Base-by-base conservation (phyloP, 1,140 invertebrate species). In the Cyclina sinensis region DNA sequence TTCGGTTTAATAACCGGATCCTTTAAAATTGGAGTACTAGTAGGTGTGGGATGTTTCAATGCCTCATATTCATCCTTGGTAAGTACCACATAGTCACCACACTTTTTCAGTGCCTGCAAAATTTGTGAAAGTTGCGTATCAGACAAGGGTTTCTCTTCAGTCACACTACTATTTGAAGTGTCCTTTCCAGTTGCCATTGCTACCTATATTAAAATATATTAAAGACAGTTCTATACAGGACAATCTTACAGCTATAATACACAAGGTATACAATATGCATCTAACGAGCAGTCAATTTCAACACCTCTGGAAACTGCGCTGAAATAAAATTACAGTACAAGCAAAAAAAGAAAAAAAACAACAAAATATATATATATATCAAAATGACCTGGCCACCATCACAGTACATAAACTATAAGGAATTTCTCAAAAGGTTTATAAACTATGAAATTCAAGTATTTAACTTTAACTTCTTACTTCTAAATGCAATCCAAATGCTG, bases 341-440 rank as follows among this genome's bases (percentile, higher is more conserved):
- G 30, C 5, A 21, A 3, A 24, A 65, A 7, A 30, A 3, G 30
- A 18, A 30, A 65, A 35, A 27, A 30, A 7, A 65, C 7, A 21
- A 7, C 30, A 7, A 65, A 3, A 3, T 65, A 7, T 27, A 7
- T 7, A 5, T 30, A 30, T 65, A 30, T 21, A 11, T 24, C 27
- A 65, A 11, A 30, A 65, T 65, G 59, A 65, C n/a, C 59, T 65
- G 59, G 59, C 59, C 59, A 65, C 59, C 59, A 65, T 35, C 59
- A 65, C n/a, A 65, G 59, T 16, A 27, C 30, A 65, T 65, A 30
- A 30, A 65, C 59, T 65, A 65, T 65, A 65, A 65, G 59, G 59
- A 65, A 65, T 18, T 65, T 24, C 54, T 57, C 54, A 57, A 57
- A 57, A 57, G 5, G 18, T 5, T 21, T 57, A 57, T 57, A 57